Evolutionary conservation across 2,113 vertebrate genomes (phyloP), one percentile per base, ranked within the genome.

Genomic region (Blennius ocellaris): DNA sequence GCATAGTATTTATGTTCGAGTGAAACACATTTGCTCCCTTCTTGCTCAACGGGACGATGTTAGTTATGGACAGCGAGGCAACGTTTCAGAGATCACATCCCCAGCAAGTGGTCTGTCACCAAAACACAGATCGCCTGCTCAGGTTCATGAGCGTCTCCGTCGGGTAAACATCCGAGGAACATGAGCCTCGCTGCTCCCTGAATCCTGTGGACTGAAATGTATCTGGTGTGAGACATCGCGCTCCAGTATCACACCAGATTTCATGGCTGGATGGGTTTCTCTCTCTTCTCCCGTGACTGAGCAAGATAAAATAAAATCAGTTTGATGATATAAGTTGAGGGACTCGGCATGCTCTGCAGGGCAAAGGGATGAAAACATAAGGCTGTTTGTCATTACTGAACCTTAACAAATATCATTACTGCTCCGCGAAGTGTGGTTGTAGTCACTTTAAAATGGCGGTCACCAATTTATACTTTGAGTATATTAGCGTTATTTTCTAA

Each of bases 21-120:
- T 78, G 74, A 86, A 89, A 89, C 76, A 69, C 66, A 77, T 81
- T 89, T 64, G 69, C 72, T 91, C 81, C 69, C 58, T 71, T 84
- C 61, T 82, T 68, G 64, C 78, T 74, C 82, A 87, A 91, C 83
- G 88, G 83, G 88, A 92, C 86, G n/a, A 78, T 87, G 87, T 92
- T 88, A 79, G 81, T 91, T 80, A 75, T 54, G 78, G 74, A 77
- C 79, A 74, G 70, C 8, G 69, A 78, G 79, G 74, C 87, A 85
- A 82, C 80, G 80, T 80, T 84, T 86, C 63, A 78, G 81, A 64
- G 63, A 87, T 72, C 85, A 74, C 73, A 80, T 83, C 78, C 79
- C 73, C 60, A 64, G 80, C 16, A 54, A 73, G 71, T 10, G 56
- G 68, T 52, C 76, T 38, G 65, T 65, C 74, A 78, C 74, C 76